Evolutionary conservation across 2,113 vertebrate species (phyloP), one percentile per base, ranked within the genome.

Genomic region (Mystacornis crossleyi): DNA sequence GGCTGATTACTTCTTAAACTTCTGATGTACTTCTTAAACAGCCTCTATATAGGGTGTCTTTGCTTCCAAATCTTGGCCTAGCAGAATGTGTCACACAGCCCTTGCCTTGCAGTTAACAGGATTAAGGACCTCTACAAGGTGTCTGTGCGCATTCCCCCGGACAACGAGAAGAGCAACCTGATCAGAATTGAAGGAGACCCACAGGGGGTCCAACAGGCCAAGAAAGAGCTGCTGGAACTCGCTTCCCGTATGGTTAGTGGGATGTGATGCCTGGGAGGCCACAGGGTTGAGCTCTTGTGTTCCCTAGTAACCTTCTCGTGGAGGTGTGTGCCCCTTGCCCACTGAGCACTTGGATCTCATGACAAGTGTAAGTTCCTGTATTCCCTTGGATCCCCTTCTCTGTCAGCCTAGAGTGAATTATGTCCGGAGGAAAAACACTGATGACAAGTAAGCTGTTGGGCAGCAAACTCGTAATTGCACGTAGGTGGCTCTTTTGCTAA

Each of bases 121-220:
- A 99, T 99, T 97, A 99, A 99, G 97, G 99, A 99, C 89, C 98
- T 98, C 95, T 98, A 99, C 97, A 99, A 99, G 98, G 99, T 99
- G 94, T 99, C 99, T 31, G 99, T 99, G 95, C 99, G 99, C 51
- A 99, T 99, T 97, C 99, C 99, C 38, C 99, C 99, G 9, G 99
- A 99, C 97, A 99, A 99, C 9, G 99, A 99, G 96, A 99, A 99
- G 94, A 99, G 99, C 98, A 99, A 98, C 98, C 96, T 99, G 97
- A 99, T 99, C 96, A 99, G 99, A 82, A 99, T 99, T 17, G 99
- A 99, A 97, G 99, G 99, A 60, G 99, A 99, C 96, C 99, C 99
- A 34, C 99, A 99, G 96, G 99, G 99, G 25, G 99, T 99, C 66
- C 99, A 99, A 97, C 99, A 99, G 96, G 99, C 99, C 97, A 99